Conservation (phyloP, 2,797 vertebrate species). For the Aulostomus chinensis region DNA sequence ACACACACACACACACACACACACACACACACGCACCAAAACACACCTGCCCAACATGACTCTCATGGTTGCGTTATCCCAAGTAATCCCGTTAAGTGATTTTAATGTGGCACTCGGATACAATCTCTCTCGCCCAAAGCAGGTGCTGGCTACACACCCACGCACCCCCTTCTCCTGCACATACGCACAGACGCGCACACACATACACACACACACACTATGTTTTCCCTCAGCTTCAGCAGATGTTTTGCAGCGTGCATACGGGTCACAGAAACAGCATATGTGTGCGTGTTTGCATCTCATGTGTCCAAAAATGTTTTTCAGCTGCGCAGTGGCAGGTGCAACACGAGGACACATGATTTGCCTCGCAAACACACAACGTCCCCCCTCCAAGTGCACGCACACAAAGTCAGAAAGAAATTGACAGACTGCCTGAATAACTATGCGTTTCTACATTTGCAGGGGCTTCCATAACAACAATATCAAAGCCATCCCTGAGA, state of each 20-base stretch:
- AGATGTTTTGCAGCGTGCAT: conserved; percentile 75
- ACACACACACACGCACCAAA: conserved; percentile 41
- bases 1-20: conserved; percentile 12
- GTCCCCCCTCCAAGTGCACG: conserved; percentile 19
- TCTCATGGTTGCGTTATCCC: conserved; percentile 74
- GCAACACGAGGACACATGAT: conserved; percentile 67
- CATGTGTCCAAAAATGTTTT: conserved; percentile 78
- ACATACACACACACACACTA: conserved; percentile 24
- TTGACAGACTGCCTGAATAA: conserved; percentile 35
- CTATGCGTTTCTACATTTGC: conserved; percentile 55
- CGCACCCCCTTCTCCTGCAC: conserved; percentile 48
- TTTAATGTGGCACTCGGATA: conserved; percentile 82
- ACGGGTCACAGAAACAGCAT: conserved; percentile 71
- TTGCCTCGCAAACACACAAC: conserved; percentile 45
- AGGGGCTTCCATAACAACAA: conserved; percentile 98
- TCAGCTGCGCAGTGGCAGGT: conserved; percentile 79
- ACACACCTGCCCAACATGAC: conserved; percentile 75
- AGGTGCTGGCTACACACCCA: conserved; percentile 78
- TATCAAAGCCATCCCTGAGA: conserved; percentile 94
- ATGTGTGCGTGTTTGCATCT: conserved; percentile 74
- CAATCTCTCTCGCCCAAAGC: conserved; percentile 77
- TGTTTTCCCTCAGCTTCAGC: conserved; percentile 67
- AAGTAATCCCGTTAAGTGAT: conserved; percentile 79
- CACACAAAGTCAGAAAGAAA: conserved; percentile 42
- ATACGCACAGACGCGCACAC: conserved; percentile 31